Base-by-base conservation (phyloP, 2,888 invertebrate species). In the Phalera bucephala region DNA sequence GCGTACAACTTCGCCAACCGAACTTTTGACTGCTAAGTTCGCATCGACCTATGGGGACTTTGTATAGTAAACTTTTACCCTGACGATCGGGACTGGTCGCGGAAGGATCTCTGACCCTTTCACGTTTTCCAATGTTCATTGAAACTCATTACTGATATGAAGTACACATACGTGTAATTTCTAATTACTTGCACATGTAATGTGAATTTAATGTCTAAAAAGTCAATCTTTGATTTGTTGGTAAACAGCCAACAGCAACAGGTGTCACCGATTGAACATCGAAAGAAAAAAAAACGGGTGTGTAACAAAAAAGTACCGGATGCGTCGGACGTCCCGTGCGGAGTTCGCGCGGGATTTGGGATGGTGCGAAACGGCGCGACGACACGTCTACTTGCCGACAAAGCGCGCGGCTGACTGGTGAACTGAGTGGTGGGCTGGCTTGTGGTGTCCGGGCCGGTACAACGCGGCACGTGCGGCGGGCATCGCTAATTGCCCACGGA, bases 401-500 rank as follows among this genome's bases (percentile, higher is more conserved):
- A 72, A 73, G 80, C 84, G 80, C 86, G 85, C 84, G 84, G 84
- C 74, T 74, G 76, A 88, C 87, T 87, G 83, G 52, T 69, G 45
- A 11, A 10, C 1, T 11, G 55, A 45, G 47, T 56, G 54, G 54
- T 56, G 54, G 54, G 56, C 28, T 33, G 34, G 35, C 25, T 32
- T 36, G 38, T 26, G 41, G 46, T 50, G 55, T 44, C 49, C 49
- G 56, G 49, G 52, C 8, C 27, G 27, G 14, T 8, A 8, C 46
- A 51, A 45, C 50, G 53, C 72, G 76, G 76, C 79, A 76, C 85
- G 86, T 80, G 80, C 85, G 72, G 70, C n/a, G n/a, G 68, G 65
- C 71, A 55, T 51, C 73, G 80, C 88, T 88, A 87, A 86, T 88
- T 86, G 86, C 80, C 85, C 87, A 82, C 89, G 79, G 88, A 88